phyloP scores from a whole-genome alignment of 2,797 vertebrate genomes.

The Chelidonichthys spinosus region DNA sequence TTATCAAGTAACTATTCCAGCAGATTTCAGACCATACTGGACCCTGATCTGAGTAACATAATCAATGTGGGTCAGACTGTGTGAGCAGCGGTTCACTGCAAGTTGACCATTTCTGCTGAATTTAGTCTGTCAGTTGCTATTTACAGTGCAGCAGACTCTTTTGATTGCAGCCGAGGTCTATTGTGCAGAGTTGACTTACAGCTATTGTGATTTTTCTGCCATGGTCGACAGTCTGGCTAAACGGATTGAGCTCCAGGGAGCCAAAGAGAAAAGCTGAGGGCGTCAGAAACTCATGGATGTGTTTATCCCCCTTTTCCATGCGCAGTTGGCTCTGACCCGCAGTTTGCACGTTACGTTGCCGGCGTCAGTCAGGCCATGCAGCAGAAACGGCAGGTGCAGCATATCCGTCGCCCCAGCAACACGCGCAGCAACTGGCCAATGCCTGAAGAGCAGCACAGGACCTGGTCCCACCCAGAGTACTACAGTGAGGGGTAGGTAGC shows the following conservation, averaged over 20 bases:
- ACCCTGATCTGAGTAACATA: slow-evolving; percentile 7
- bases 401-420: slow-evolving; percentile 92
- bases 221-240: slow-evolving; percentile 72
- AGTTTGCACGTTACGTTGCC: slow-evolving; percentile 97
- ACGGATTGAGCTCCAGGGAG: slow-evolving; percentile 65
- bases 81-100: slow-evolving; percentile 37
- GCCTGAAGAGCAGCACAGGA: slow-evolving; percentile 93
- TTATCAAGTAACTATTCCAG: neutral
- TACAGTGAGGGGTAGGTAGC: slow-evolving; percentile 92
- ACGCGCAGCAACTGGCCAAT: slow-evolving; percentile 93
- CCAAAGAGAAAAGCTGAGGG: slow-evolving; percentile 77
- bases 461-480: slow-evolving; percentile 96
- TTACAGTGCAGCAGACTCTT: slow-evolving; percentile 66
- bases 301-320: slow-evolving; percentile 62
- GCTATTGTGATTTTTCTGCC: slow-evolving; percentile 73
- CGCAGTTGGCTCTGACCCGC: slow-evolving; percentile 96
- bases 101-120: slow-evolving; percentile 48
- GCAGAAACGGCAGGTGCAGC: slow-evolving; percentile 96
- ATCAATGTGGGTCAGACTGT: slow-evolving; percentile 30
- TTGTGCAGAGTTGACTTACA: slow-evolving; percentile 66
- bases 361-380: slow-evolving; percentile 99
- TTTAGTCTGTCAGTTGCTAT: slow-evolving; percentile 53
- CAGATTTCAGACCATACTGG: neutral
- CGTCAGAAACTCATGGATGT: slow-evolving; percentile 72
- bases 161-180: slow-evolving; percentile 43